A percentile compares a stretch with the other conserved stretches of the same genome.
Conservation (phyloP, 1,140 invertebrate species). For the Lordiphosa collinella region DNA sequence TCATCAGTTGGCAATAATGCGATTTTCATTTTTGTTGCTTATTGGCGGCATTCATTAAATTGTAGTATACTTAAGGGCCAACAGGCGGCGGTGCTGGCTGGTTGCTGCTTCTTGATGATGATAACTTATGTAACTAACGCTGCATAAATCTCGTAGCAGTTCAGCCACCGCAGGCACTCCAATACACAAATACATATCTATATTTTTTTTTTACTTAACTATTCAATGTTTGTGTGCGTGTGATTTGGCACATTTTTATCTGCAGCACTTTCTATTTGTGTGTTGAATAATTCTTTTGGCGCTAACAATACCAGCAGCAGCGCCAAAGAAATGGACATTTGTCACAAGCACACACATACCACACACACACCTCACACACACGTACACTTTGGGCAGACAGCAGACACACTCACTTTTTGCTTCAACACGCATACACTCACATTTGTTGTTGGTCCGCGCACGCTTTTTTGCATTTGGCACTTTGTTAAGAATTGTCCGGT, state of each 20-base stretch:
- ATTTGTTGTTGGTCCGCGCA: slow-evolving; percentile 32
- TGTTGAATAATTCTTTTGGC: slow-evolving; percentile 29
- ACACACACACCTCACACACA: slow-evolving; percentile 10
- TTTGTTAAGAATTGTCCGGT: slow-evolving; percentile 32
- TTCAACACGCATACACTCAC: slow-evolving; percentile 9
- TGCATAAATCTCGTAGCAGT: slow-evolving; percentile 70
- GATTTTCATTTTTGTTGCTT: slow-evolving; percentile 48
- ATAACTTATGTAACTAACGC: slow-evolving; percentile 76
- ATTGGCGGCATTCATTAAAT: slow-evolving; percentile 25
- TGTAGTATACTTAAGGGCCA: slow-evolving; percentile 35
- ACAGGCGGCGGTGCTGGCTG: slow-evolving; percentile 16
- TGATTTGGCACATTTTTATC: slow-evolving; percentile 37
- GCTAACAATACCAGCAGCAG: slow-evolving; percentile 36
- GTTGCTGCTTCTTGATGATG: slow-evolving; percentile 53
- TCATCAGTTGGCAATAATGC: slow-evolving; percentile 55
- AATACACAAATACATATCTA: slow-evolving; percentile 12
- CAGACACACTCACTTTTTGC: slow-evolving; percentile 14
- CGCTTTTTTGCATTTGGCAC: slow-evolving; percentile 40
- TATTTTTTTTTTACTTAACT: slow-evolving; percentile 37
- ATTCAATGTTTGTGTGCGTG: slow-evolving; percentile 35
- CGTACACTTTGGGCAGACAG: slow-evolving; percentile 1
- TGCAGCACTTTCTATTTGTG: slow-evolving; percentile 15
- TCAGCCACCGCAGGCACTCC: slow-evolving; percentile 15
- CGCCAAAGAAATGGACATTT: slow-evolving; percentile 26
- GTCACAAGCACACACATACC: slow-evolving; percentile 6